Base-by-base conservation (phyloP, 1,140 invertebrate species). In the Copidosoma floridanum region DNA sequence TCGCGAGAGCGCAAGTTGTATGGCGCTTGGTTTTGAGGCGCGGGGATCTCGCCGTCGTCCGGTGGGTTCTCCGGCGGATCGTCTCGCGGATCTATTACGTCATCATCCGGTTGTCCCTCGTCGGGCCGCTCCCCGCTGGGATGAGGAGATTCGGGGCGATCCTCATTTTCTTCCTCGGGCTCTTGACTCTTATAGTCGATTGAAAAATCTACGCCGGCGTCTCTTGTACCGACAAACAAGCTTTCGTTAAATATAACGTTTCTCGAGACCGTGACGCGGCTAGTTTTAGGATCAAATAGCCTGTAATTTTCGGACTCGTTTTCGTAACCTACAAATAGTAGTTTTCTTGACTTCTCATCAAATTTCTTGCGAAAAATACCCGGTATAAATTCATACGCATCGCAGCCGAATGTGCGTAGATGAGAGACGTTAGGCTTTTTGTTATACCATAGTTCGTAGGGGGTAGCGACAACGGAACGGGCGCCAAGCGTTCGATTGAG, bases 291-390 rank as follows among this genome's bases (percentile, higher is more conserved):
- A 35, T 67, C 44, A 37, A 40, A 55, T 0, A 65, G 38, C 16
- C 63, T n/a, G n/a, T n/a, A n/a, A n/a, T n/a, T n/a, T n/a, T n/a
- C n/a, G n/a, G n/a, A n/a, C n/a, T n/a, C n/a, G n/a, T n/a, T n/a
- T n/a, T 64, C 55, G 29, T 67, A 63, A 35, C 59, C 63, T 1
- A 64, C 59, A 21, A 67, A 51, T 10, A 63, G 32, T 52, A 62
- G 32, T 41, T 67, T 52, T 26, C 53, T 52, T 10, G 52, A 51
- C 21, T 66, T 66, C 10, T 47, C 32, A 57, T 66, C 61, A 46
- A 46, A 57, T 40, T 66, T 66, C 57, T 48, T 56, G n/a, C 60
- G 44, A 10, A 57, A 47, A 27, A 57, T 14, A 16, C 61, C 59
- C 5, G 61, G 57, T n/a, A 64, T 27, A 21, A 54, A 37, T 7